phyloP scores from a whole-genome alignment of 2,797 vertebrate genomes.

The Protosalanx chinensis region DNA sequence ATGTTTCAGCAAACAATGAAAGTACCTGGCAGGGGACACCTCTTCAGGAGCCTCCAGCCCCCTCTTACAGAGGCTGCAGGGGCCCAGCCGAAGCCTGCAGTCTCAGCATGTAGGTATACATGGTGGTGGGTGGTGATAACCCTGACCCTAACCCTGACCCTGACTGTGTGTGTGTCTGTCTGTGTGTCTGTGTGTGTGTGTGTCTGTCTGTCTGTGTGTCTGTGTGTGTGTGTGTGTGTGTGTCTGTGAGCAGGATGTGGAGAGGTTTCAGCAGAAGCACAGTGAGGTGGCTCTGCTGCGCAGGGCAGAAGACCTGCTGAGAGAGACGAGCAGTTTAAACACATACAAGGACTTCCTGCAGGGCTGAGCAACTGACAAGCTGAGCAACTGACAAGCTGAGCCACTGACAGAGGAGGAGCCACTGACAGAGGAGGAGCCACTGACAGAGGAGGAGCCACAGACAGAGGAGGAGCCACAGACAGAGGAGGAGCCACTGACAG shows the following conservation, averaged over 20 bases:
- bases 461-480: too few species aligned
- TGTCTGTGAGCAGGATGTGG: conserved; percentile 48
- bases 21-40: conserved; percentile 24
- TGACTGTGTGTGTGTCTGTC: too few species aligned
- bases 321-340: conserved; percentile 45
- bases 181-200: too few species aligned
- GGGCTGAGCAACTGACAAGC: too few species aligned
- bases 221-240: neutral
- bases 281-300: conserved; percentile 53
- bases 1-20: too few species aligned
- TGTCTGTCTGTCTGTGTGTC: neutral
- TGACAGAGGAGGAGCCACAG: too few species aligned
- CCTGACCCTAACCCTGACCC: too few species aligned
- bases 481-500: too few species aligned
- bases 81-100: conserved; percentile 37
- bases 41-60: conserved; percentile 40
- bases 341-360: neutral
- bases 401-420: too few species aligned
- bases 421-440: too few species aligned
- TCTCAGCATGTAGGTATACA: conserved; percentile 68
- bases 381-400: too few species aligned
- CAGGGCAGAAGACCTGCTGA: conserved; percentile 64
- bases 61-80: conserved; percentile 57
- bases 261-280: conserved; percentile 56
- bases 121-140: too few species aligned